These are phyloP conservation scores for Incurvaria masculella DNA, from an alignment of 2,888 invertebrate genomes.

Conservation along the genomic window DNA sequence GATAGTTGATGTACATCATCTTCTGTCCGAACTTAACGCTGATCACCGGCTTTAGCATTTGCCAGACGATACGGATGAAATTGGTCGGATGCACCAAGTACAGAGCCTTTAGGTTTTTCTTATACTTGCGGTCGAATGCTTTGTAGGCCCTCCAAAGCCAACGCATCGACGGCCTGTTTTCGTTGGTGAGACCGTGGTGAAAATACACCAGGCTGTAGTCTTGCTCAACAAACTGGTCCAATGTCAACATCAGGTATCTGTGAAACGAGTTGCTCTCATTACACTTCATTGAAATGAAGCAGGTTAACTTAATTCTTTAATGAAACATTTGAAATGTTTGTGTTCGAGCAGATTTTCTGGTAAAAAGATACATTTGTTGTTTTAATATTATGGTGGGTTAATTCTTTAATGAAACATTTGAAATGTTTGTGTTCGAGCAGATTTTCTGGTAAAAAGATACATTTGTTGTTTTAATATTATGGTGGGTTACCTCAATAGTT, in stretches of 20 bases:
- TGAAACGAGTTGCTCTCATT: too few relatives aligned
- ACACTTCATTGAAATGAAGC: too few relatives aligned
- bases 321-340: too few relatives aligned
- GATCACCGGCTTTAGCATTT: slow-evolving; percentile 92
- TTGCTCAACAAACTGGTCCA: slow-evolving; percentile 97
- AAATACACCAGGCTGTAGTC: slow-evolving; percentile 98
- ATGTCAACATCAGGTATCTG: slow-evolving; percentile 89
- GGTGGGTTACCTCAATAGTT: slow-evolving; percentile 32
- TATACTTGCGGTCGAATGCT: slow-evolving; percentile 97
- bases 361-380: too few relatives aligned
- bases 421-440: too few relatives aligned
- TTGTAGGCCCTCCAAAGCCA: slow-evolving; percentile 98
- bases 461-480: background rate
- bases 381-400: background rate
- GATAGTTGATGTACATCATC: slow-evolving; percentile 94
- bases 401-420: too few relatives aligned
- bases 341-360: too few relatives aligned
- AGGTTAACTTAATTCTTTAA: too few relatives aligned
- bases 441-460: too few relatives aligned
- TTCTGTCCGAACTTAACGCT: slow-evolving; percentile 98
- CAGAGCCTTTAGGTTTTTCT: slow-evolving; percentile 97
- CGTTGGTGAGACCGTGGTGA: slow-evolving; percentile 92
- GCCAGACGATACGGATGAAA: slow-evolving; percentile 94
- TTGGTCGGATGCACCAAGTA: slow-evolving; percentile 98
- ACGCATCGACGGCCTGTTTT: slow-evolving; percentile 92